These are phyloP conservation scores for Cotesia chilonis DNA, from an alignment of 1,140 invertebrate species.

Conservation along the genomic window DNA sequence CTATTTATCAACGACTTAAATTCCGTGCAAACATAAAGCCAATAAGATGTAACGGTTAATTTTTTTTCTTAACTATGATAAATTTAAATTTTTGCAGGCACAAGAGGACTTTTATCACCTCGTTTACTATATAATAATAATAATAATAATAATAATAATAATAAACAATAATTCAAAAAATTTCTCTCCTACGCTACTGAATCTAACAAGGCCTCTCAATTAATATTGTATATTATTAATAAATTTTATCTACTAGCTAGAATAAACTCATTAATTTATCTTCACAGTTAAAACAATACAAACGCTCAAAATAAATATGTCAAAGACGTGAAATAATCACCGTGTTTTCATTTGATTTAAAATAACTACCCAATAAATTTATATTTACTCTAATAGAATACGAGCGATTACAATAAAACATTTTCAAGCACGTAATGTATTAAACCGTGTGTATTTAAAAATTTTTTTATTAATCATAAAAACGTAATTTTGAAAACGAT, in stretches of 20 bases:
- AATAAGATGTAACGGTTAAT: neutral
- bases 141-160: too few species aligned
- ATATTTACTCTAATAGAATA: too few species aligned
- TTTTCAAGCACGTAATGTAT: too few species aligned
- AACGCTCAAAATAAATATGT: too few species aligned
- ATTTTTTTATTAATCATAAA: slow-evolving; percentile 1
- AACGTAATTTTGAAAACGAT: neutral
- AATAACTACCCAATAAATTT: too few species aligned
- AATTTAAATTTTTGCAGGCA: slow-evolving; percentile 8
- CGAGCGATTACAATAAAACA: too few species aligned
- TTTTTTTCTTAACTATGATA: neutral
- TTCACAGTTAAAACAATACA: too few species aligned
- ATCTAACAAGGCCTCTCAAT: slow-evolving; percentile 13
- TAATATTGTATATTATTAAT: slow-evolving; percentile 13
- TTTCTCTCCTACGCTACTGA: neutral
- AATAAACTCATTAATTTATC: neutral
- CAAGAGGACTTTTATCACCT: slow-evolving; percentile 2
- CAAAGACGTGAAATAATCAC: too few species aligned
- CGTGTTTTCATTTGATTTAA: too few species aligned
- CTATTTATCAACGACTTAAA: too few species aligned
- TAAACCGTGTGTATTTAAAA: neutral
- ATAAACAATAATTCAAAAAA: neutral
- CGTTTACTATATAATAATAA: neutral
- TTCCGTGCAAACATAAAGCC: too few species aligned
- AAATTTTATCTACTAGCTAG: neutral